These are phyloP conservation scores for Ptyas mucosa DNA, from an alignment of 2,113 vertebrate species.

Conservation along the genomic window DNA sequence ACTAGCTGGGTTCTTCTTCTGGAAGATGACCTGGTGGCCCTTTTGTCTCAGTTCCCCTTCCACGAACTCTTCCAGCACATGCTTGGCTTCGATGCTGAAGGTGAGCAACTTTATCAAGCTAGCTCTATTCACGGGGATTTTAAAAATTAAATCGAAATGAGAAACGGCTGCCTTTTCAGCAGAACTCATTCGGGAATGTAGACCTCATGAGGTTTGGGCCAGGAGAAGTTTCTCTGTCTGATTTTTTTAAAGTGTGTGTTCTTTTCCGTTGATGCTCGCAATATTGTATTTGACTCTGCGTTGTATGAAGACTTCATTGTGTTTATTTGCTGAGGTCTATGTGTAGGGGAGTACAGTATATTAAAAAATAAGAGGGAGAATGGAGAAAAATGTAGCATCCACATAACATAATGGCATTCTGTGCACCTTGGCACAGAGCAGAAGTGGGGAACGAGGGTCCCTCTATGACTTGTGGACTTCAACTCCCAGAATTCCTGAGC, in stretches of 20 bases:
- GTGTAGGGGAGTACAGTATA: neutral
- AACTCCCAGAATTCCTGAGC: no score
- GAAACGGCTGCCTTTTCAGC: neutral
- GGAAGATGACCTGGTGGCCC: slow-evolving; percentile 88
- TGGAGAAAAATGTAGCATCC: neutral
- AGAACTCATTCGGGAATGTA: neutral
- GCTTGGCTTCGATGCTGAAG: slow-evolving; percentile 85
- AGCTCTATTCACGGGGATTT: neutral
- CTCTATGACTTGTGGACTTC: no score
- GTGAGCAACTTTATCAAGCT: slow-evolving; percentile 58
- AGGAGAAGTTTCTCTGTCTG: neutral
- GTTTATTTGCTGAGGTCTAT: neutral
- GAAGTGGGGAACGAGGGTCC: no score
- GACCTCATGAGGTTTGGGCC: neutral
- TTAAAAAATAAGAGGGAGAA: neutral
- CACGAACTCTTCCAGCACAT: slow-evolving; percentile 91
- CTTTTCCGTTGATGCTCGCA: neutral
- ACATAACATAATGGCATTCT: no score
- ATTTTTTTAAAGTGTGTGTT: neutral
- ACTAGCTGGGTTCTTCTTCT: slow-evolving; percentile 90
- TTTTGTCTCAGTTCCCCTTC: slow-evolving; percentile 94
- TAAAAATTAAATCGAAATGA: neutral
- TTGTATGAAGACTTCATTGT: neutral
- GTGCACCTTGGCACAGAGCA: no score
- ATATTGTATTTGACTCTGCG: neutral